These are phyloP conservation scores for Gopherus flavomarginatus DNA, from an alignment of 2,113 vertebrate species.

Conservation along the genomic window DNA sequence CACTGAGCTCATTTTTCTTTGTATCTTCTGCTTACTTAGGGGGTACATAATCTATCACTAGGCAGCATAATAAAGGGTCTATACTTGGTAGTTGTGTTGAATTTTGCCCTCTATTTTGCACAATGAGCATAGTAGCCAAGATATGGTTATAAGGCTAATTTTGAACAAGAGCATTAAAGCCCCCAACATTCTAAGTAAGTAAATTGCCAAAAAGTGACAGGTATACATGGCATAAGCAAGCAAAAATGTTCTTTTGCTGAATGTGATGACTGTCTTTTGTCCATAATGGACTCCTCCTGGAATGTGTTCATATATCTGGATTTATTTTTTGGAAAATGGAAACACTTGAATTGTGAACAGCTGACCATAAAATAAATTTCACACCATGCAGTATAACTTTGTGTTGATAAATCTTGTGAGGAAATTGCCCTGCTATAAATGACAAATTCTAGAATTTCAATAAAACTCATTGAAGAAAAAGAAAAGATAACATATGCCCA, in stretches of 20 bases:
- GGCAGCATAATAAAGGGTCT: not conserved
- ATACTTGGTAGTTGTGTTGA: not conserved
- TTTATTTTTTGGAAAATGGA: not conserved
- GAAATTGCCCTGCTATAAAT: not conserved
- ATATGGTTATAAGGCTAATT: not conserved
- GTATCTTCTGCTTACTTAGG: constrained; percentile 27
- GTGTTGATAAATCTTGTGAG: not conserved
- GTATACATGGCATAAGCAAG: not conserved
- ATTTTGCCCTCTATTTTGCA: not conserved
- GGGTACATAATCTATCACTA: constrained; percentile 21
- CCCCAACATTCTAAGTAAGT: not conserved
- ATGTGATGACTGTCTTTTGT: not conserved
- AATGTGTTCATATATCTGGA: not conserved
- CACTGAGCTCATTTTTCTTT: constrained; percentile 37
- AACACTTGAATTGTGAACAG: not conserved
- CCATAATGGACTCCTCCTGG: not conserved
- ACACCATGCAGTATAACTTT: not conserved
- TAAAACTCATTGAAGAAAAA: not conserved
- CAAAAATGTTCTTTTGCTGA: not conserved
- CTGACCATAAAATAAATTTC: not conserved
- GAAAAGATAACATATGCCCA: not conserved
- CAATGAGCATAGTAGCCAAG: not conserved
- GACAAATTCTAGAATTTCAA: not conserved
- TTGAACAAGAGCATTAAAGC: not conserved
- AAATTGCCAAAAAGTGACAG: not conserved